These are phyloP conservation scores for Poeciliopsis presidionis DNA, from an alignment of 2,797 vertebrate species.

Conservation along the genomic window DNA sequence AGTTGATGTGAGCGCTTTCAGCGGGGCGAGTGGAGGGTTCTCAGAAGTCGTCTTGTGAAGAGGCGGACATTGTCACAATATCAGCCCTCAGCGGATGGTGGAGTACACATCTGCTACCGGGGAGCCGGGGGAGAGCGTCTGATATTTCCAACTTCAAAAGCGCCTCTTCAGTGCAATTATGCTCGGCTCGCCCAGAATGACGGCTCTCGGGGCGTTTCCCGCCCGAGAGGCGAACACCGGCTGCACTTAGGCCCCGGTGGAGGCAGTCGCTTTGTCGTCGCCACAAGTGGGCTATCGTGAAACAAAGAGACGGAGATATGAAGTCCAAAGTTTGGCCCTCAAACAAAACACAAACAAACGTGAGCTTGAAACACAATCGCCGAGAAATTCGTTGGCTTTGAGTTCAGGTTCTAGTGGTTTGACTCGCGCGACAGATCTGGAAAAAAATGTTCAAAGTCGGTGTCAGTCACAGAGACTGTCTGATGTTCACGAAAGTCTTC, in stretches of 20 bases:
- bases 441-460: not conserved
- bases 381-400: not conserved
- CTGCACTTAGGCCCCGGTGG: constrained; percentile 1
- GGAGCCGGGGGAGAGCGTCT: constrained; percentile 39
- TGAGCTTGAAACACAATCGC: not conserved
- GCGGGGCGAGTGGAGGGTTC: constrained; percentile 33
- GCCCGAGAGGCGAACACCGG: constrained; percentile 16
- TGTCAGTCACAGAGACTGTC: no score
- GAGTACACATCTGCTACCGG: constrained; percentile 54
- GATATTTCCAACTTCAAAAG: constrained; percentile 60
- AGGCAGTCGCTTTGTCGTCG: not conserved
- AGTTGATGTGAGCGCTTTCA: constrained; percentile 43
- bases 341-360: not conserved
- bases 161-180: constrained; percentile 45
- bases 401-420: not conserved
- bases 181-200: constrained; percentile 31
- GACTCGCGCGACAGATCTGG: not conserved
- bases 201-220: constrained; percentile 19
- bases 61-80: constrained; percentile 37
- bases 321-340: constrained; percentile 4
- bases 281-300: constrained; percentile 16
- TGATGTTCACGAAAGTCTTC: not conserved
- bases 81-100: constrained; percentile 52
- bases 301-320: constrained; percentile 12
- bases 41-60: constrained; percentile 48